Percentiles rank a stretch among this genome's conserved stretches.
phyloP scores from a whole-genome alignment of 92 coral and sea anemone species.

The Pocillopora meandrina region DNA sequence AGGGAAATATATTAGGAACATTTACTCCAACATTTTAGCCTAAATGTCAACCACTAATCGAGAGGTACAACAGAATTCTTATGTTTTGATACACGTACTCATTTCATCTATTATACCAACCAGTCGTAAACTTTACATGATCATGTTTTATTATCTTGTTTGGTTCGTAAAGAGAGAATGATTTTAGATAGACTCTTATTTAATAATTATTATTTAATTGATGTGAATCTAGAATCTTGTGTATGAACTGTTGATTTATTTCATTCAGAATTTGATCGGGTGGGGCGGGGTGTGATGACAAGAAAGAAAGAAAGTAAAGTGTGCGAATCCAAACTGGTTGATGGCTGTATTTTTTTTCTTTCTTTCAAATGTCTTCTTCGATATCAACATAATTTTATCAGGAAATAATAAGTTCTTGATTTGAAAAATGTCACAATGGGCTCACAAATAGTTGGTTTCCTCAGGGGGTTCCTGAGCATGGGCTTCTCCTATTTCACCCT shows the following conservation, averaged over 20 bases:
- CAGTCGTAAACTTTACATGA: background rate
- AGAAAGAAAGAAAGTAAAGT: background rate
- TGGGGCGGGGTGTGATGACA: slow-evolving; percentile 1
- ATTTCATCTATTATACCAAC: background rate
- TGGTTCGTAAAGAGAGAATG: background rate
- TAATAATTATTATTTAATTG: slow-evolving; percentile 35
- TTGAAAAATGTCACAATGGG: no score
- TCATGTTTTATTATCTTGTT: slow-evolving; percentile 2
- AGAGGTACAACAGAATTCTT: background rate
- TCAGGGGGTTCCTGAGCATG: no score
- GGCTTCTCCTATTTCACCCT: no score
- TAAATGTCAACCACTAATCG: no score
- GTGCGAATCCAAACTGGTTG: background rate
- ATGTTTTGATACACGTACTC: background rate
- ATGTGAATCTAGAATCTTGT: slow-evolving; percentile 9
- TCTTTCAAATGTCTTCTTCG: background rate
- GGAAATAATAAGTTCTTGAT: background rate
- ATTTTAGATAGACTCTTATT: slow-evolving; percentile 27
- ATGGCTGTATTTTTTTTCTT: background rate
- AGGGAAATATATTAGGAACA: no score
- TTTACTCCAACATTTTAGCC: no score
- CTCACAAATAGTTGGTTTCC: no score
- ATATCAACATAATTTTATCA: background rate
- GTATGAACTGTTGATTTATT: slow-evolving; percentile 19
- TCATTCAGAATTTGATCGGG: slow-evolving; percentile 9